Evolutionary conservation across 2,113 vertebrate species (phyloP).

Genomic region (Asarcornis scutulata): DNA sequence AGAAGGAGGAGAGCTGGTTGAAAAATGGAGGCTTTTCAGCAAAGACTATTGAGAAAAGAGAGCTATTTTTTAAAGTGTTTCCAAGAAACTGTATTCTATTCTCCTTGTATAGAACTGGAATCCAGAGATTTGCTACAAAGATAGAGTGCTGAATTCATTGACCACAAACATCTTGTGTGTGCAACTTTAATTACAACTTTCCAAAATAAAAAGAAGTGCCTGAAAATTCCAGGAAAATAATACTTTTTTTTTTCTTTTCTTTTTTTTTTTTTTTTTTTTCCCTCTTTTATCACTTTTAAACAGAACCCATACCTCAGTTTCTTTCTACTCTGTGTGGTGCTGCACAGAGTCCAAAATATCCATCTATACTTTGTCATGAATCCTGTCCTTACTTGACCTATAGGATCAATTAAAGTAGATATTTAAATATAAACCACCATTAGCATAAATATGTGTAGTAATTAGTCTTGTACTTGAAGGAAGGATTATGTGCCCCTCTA

Average conservation of each 20-base stretch:
- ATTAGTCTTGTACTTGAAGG: neutral
- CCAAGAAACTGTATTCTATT: neutral
- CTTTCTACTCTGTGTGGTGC: neutral
- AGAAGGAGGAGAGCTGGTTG: neutral
- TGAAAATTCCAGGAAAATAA: constrained; percentile 20
- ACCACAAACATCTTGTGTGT: constrained; percentile 52
- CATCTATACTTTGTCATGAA: neutral
- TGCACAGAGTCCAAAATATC: neutral
- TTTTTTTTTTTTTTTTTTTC: no score
- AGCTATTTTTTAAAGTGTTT: constrained; percentile 7
- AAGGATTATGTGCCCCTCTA: neutral
- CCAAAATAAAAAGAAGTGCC: constrained; percentile 31
- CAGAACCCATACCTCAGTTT: neutral
- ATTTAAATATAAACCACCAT: neutral
- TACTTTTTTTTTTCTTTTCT: neutral
- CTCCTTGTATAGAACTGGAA: neutral
- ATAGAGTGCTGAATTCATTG: constrained; percentile 41
- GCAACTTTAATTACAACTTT: constrained; percentile 22
- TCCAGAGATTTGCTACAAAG: constrained; percentile 61
- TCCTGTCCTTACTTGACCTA: neutral
- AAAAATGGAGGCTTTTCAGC: neutral
- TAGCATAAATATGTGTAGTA: neutral
- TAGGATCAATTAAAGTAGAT: neutral
- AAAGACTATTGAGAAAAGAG: constrained; percentile 24
- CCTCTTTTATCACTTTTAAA: neutral